These are phyloP conservation scores for Drosophila arawakana DNA, from an alignment of 1,140 invertebrate species.

Conservation along the genomic window DNA sequence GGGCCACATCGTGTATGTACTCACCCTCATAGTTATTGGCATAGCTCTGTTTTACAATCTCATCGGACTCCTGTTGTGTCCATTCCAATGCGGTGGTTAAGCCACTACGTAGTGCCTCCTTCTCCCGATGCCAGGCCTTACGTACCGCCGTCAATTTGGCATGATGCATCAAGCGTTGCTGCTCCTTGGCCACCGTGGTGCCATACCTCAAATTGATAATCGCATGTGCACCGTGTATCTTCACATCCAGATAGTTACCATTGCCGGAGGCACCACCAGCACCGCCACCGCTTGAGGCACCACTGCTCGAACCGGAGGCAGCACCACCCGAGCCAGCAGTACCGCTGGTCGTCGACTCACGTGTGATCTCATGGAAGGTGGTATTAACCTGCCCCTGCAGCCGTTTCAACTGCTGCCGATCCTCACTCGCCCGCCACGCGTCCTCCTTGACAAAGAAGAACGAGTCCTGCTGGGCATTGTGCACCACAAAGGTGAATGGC, in stretches of 20 bases:
- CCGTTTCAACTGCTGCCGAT: conserved; percentile 94
- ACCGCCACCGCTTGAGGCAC: background rate
- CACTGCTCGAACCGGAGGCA: background rate
- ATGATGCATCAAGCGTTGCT: conserved; percentile 94
- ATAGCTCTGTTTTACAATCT: conserved; percentile 93
- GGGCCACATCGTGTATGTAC: conserved; percentile 94
- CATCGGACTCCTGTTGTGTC: conserved; percentile 92
- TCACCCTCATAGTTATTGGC: conserved; percentile 94
- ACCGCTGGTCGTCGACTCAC: conserved; percentile 85
- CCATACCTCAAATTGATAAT: conserved; percentile 95
- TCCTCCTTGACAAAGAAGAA: conserved; percentile 98
- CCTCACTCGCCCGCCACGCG: conserved; percentile 93
- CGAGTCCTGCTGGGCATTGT: conserved; percentile 94
- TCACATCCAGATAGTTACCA: conserved; percentile 90
- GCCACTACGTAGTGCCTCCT: conserved; percentile 92
- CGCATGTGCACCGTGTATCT: conserved; percentile 93
- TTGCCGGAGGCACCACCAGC: conserved; percentile 14
- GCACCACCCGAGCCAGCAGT: conserved; percentile 1
- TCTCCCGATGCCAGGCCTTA: conserved; percentile 96
- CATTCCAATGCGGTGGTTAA: conserved; percentile 90
- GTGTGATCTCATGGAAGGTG: conserved; percentile 93
- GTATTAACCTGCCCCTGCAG: conserved; percentile 96
- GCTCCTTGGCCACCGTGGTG: conserved; percentile 94
- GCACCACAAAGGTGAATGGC: conserved; percentile 94
- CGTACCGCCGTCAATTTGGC: conserved; percentile 93